Conservation (phyloP, 64 coral and sea anemone species). For the Montipora sp. region DNA sequence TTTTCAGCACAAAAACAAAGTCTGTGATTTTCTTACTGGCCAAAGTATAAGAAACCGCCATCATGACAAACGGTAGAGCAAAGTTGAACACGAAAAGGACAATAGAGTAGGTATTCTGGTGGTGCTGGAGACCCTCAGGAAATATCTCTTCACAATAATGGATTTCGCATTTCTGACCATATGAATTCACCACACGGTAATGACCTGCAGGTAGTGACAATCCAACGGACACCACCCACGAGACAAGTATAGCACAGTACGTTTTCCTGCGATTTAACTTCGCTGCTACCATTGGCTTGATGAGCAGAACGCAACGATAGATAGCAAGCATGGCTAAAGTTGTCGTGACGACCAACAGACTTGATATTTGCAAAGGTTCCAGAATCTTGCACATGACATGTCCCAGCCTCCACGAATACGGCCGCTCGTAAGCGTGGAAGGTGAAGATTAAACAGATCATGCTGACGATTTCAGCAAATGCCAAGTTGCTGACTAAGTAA, state of each 20-base stretch:
- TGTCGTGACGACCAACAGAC: slow-evolving; percentile 68
- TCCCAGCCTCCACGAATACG: slow-evolving; percentile 77
- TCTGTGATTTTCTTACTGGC: slow-evolving; percentile 68
- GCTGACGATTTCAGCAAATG: slow-evolving; percentile 78
- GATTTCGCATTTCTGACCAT: slow-evolving; percentile 8
- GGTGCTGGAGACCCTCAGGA: slow-evolving; percentile 8
- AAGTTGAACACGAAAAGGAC: slow-evolving; percentile 62
- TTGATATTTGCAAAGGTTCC: slow-evolving; percentile 62
- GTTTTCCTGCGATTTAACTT: slow-evolving; percentile 32
- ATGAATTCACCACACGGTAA: slow-evolving; percentile 48
- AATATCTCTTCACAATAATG: slow-evolving; percentile 39
- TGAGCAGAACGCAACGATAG: slow-evolving; percentile 73
- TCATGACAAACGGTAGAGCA: slow-evolving; percentile 70
- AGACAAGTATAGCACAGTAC: slow-evolving; percentile 2
- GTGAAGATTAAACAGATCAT: slow-evolving; percentile 40
- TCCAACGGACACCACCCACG: slow-evolving; percentile 61
- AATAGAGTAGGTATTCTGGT: slow-evolving; percentile 49
- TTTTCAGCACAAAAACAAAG: slow-evolving; percentile 58
- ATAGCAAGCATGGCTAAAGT: slow-evolving; percentile 78
- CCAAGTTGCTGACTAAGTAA: slow-evolving; percentile 79
- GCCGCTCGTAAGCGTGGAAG: slow-evolving; percentile 55
- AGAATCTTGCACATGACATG: slow-evolving; percentile 77
- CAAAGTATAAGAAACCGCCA: slow-evolving; percentile 64
- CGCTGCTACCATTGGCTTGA: neutral
- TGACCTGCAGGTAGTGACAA: slow-evolving; percentile 40